A percentile compares a stretch with the other conserved stretches of the same genome.
These are phyloP conservation scores for Lordiphosa mommai DNA, from an alignment of 1,140 invertebrate genomes.

Conservation along the genomic window DNA sequence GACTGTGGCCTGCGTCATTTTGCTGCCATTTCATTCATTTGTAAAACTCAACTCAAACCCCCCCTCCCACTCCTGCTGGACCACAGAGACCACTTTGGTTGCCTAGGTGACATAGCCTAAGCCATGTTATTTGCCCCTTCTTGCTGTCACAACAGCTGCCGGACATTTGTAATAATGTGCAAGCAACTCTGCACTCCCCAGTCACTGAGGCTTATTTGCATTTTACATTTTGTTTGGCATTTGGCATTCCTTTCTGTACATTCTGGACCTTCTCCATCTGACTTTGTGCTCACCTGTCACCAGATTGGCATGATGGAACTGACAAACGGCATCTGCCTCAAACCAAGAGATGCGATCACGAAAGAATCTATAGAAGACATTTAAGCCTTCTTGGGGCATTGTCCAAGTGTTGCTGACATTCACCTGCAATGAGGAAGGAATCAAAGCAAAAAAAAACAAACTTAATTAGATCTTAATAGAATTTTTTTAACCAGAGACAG, in stretches of 20 bases:
- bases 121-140: not conserved
- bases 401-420: conserved; percentile 89
- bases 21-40: conserved; percentile 59
- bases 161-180: conserved; percentile 68
- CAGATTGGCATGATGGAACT: conserved; percentile 88
- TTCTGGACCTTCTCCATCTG: conserved; percentile 12
- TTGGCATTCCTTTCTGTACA: conserved; percentile 21
- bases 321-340: conserved; percentile 88
- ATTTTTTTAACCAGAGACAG: no score
- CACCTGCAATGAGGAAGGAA: conserved; percentile 81
- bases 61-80: not conserved
- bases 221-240: conserved; percentile 50
- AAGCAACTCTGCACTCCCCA: conserved; percentile 5
- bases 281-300: conserved; percentile 83
- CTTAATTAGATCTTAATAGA: no score
- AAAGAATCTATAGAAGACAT: conserved; percentile 89
- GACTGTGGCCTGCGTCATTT: conserved; percentile 52
- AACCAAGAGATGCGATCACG: conserved; percentile 89
- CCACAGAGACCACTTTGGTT: conserved; percentile 12
- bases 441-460: not conserved
- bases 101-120: conserved; percentile 16
- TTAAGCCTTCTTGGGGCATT: conserved; percentile 86
- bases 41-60: conserved; percentile 20
- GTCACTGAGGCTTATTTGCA: conserved; percentile 63
- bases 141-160: conserved; percentile 43